phyloP scores from a whole-genome alignment of 2,113 vertebrate species.

The Diadophis punctatus region DNA sequence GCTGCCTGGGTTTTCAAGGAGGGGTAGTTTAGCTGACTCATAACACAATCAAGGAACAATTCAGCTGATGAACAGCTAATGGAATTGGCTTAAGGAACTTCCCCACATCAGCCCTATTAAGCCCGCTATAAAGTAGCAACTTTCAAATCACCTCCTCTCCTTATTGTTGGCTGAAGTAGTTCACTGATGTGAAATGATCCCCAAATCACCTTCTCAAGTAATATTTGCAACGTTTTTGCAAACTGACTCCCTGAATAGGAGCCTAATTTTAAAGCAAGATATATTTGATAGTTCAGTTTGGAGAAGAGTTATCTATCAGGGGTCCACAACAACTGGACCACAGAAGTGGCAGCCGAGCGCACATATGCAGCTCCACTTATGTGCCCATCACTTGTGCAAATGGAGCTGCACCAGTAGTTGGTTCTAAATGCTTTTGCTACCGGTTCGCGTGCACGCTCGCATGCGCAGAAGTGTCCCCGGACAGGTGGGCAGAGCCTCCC shows the following conservation, averaged over 20 bases:
- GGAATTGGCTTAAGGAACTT: neutral
- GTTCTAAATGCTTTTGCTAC: too few relatives aligned
- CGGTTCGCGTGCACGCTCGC: too few relatives aligned
- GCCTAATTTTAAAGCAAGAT: neutral
- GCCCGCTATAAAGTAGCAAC: neutral
- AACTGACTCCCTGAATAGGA: neutral
- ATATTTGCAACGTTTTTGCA: neutral
- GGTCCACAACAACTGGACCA: neutral
- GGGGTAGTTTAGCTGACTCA: neutral
- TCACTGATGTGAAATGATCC: neutral
- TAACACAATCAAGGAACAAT: neutral
- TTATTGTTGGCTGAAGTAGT: neutral
- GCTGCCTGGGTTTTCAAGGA: neutral
- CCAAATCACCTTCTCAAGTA: neutral
- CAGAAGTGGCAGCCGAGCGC: neutral
- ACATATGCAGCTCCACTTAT: neutral
- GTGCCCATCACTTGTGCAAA: neutral
- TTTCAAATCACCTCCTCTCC: neutral
- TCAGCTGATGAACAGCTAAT: neutral
- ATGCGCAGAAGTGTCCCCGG: too few relatives aligned
- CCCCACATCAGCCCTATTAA: neutral
- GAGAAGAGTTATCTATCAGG: neutral
- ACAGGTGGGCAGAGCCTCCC: too few relatives aligned
- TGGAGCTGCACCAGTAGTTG: neutral
- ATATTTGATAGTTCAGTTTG: neutral